Percentiles rank a stretch among this genome's conserved stretches.
Evolutionary conservation across 1,140 invertebrate species (phyloP).

Genomic region (Belonocnema kinseyi): DNA sequence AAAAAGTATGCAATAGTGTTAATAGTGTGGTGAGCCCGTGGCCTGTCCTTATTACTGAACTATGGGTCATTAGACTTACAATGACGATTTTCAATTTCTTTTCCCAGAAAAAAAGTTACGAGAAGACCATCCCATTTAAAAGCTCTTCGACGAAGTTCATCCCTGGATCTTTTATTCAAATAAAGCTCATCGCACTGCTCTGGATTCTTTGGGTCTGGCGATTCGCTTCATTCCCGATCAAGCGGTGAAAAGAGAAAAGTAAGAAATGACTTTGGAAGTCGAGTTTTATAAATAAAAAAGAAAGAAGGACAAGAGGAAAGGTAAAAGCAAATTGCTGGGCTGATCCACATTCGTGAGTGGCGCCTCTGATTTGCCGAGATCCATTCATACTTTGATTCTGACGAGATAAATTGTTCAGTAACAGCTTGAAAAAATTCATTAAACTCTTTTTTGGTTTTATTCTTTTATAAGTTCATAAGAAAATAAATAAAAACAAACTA

Average conservation of each 20-base stretch:
- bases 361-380: conserved; percentile 29
- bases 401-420: too few relatives aligned
- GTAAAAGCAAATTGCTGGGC: conserved; percentile 19
- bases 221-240: conserved; percentile 39
- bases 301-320: neutral
- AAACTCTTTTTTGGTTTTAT: too few relatives aligned
- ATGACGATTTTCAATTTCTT: neutral
- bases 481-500: too few relatives aligned
- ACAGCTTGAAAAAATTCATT: too few relatives aligned
- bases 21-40: too few relatives aligned
- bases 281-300: conserved; percentile 2
- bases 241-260: conserved; percentile 8
- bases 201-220: conserved; percentile 43
- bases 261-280: neutral
- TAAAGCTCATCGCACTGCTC: conserved; percentile 24
- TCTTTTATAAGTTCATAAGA: too few relatives aligned
- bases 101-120: neutral
- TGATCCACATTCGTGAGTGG: conserved; percentile 25
- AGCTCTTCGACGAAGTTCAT: conserved; percentile 5
- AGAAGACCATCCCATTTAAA: neutral
- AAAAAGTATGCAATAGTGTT: too few relatives aligned
- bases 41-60: neutral
- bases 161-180: conserved; percentile 16
- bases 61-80: neutral
- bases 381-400: conserved; percentile 9